These are phyloP conservation scores for Motacilla tschutschensis DNA, from an alignment of 2,113 vertebrate species.

Conservation along the genomic window DNA sequence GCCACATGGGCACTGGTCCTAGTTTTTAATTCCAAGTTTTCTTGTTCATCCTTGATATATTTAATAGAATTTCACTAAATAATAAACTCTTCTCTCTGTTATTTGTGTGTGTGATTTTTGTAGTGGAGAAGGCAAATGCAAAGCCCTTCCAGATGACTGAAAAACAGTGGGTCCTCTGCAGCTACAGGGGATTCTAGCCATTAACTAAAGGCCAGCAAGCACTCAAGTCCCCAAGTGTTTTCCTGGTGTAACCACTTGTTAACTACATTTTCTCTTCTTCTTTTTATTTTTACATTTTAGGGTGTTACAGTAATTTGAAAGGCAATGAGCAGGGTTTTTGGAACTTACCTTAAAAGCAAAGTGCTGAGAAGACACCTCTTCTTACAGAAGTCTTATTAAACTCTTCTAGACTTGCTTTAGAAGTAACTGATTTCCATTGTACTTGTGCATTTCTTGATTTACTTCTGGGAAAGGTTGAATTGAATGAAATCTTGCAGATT, in stretches of 20 bases:
- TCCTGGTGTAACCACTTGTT: constrained; percentile 91
- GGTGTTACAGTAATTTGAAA: constrained; percentile 83
- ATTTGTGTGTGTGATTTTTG: constrained; percentile 99
- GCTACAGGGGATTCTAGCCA: constrained; percentile 97
- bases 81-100: constrained; percentile 98
- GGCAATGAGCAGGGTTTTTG: constrained; percentile 80
- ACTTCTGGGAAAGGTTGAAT: constrained; percentile 61
- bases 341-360: constrained; percentile 74
- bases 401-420: constrained; percentile 77
- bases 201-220: constrained; percentile 93
- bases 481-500: constrained; percentile 49
- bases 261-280: constrained; percentile 82
- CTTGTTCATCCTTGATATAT: constrained; percentile 82
- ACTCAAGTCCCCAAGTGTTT: constrained; percentile 90
- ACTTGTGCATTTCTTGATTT: constrained; percentile 65
- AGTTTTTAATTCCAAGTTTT: constrained; percentile 76
- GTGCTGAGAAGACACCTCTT: constrained; percentile 77
- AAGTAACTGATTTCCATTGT: constrained; percentile 70
- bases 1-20: constrained; percentile 79
- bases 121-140: constrained; percentile 99
- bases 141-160: constrained; percentile 98
- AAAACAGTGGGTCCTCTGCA: constrained; percentile 93
- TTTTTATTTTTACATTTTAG: constrained; percentile 86
- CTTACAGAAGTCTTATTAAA: constrained; percentile 75
- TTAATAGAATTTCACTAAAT: constrained; percentile 87